A percentile compares a stretch with the other conserved stretches of the same genome.
Conservation (phyloP, 2,797 vertebrate genomes). For the Periparus ater region DNA sequence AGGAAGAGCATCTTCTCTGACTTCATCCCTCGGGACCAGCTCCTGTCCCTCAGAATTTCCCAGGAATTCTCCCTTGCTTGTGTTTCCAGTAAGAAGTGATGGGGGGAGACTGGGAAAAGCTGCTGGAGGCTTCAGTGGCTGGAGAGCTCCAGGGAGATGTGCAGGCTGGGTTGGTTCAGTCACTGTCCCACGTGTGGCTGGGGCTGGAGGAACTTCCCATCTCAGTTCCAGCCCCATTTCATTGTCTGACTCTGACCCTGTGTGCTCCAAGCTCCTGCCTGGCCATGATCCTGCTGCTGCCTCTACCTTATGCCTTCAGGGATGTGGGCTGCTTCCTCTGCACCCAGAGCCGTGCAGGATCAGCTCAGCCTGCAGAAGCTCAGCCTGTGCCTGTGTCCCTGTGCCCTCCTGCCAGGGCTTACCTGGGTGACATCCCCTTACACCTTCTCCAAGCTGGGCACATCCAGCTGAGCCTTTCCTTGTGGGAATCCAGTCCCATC, state of each 20-base stretch:
- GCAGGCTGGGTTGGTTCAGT: not conserved
- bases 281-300: not conserved
- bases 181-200: accelerated
- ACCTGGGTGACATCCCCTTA: not conserved
- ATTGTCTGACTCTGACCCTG: accelerated
- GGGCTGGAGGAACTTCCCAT: not conserved
- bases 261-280: not conserved
- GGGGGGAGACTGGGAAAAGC: not conserved
- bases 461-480: not conserved
- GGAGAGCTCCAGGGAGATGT: not conserved
- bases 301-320: accelerated
- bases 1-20: not conserved
- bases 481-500: not conserved
- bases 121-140: not conserved
- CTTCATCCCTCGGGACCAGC: not conserved
- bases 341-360: accelerated
- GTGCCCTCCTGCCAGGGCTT: not conserved
- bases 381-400: not conserved
- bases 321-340: not conserved
- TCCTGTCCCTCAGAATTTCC: not conserved
- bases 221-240: not conserved
- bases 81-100: not conserved
- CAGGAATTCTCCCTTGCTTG: not conserved
- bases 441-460: not conserved
- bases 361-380: not conserved